Percentiles rank a stretch among this genome's conserved stretches.
phyloP scores from a whole-genome alignment of 2,113 vertebrate species.

The Plectropomus leopardus region DNA sequence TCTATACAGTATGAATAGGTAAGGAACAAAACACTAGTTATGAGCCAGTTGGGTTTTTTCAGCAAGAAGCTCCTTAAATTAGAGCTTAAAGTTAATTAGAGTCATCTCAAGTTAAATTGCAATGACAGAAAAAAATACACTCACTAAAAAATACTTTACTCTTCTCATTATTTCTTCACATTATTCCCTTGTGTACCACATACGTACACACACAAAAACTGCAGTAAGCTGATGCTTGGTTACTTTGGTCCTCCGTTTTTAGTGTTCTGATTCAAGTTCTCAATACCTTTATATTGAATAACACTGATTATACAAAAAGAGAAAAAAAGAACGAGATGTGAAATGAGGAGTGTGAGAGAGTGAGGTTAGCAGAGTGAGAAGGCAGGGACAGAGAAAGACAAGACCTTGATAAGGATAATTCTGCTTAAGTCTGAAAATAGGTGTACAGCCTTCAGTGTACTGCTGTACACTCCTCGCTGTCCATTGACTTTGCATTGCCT shows the following conservation, averaged over 20 bases:
- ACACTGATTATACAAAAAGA: slow-evolving; percentile 54
- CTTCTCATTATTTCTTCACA: slow-evolving; percentile 3
- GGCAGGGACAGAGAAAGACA: slow-evolving; percentile 34
- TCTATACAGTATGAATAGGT: background rate
- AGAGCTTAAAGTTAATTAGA: background rate
- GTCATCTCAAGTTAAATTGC: background rate
- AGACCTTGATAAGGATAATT: slow-evolving; percentile 64
- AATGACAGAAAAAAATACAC: background rate
- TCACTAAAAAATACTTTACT: background rate
- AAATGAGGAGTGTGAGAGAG: slow-evolving; percentile 37
- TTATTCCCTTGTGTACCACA: background rate
- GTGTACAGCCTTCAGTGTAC: background rate
- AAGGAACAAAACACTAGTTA: background rate
- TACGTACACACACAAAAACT: background rate
- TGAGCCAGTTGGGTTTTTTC: background rate
- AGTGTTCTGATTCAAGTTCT: slow-evolving; percentile 56
- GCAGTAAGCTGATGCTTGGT: background rate
- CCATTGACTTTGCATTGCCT: too few species aligned
- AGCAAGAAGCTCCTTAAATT: background rate
- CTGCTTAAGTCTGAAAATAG: slow-evolving; percentile 46
- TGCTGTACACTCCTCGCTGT: slow-evolving; percentile 4
- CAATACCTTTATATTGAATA: slow-evolving; percentile 30
- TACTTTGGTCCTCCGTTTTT: slow-evolving; percentile 6
- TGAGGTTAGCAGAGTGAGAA: slow-evolving; percentile 18
- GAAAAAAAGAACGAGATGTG: slow-evolving; percentile 11